Percentiles rank a stretch among this genome's conserved stretches.
Conservation (phyloP, 2,888 invertebrate genomes). For the Lepidochitona cinerea region DNA sequence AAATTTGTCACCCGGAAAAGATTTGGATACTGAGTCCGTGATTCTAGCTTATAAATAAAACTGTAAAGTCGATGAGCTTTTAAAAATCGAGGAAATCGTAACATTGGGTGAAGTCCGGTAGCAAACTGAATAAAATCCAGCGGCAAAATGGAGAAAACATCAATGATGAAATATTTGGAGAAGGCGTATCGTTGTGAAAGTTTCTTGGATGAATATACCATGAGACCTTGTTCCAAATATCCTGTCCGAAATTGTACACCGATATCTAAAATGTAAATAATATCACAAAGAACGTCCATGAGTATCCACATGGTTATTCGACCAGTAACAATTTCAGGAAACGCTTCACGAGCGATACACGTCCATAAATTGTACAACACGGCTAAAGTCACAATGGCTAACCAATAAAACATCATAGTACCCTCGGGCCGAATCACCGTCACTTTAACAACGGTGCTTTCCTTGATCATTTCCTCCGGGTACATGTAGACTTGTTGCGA, state of each 20-base stretch:
- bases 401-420: constrained; percentile 96
- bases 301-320: constrained; percentile 57
- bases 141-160: constrained; percentile 86
- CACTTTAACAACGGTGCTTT: not conserved
- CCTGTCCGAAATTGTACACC: constrained; percentile 94
- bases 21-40: constrained; percentile 95
- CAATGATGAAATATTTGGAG: constrained; percentile 87
- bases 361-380: constrained; percentile 97
- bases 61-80: constrained; percentile 86
- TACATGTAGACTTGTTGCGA: constrained; percentile 43
- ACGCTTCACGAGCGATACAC: constrained; percentile 92
- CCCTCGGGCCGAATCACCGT: constrained; percentile 89
- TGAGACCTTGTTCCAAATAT: constrained; percentile 89
- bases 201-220: constrained; percentile 93
- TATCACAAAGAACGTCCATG: constrained; percentile 85
- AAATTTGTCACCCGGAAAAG: constrained; percentile 95
- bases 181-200: constrained; percentile 89
- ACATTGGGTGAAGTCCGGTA: constrained; percentile 80
- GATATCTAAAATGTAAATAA: constrained; percentile 90
- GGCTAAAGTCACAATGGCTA: constrained; percentile 88
- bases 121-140: constrained; percentile 89
- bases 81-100: constrained; percentile 76
- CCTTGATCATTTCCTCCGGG: constrained; percentile 5
- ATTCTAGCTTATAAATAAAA: constrained; percentile 95
- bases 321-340: constrained; percentile 84